phyloP scores from a whole-genome alignment of 2,113 vertebrate species.

The Heliornis fulica region DNA sequence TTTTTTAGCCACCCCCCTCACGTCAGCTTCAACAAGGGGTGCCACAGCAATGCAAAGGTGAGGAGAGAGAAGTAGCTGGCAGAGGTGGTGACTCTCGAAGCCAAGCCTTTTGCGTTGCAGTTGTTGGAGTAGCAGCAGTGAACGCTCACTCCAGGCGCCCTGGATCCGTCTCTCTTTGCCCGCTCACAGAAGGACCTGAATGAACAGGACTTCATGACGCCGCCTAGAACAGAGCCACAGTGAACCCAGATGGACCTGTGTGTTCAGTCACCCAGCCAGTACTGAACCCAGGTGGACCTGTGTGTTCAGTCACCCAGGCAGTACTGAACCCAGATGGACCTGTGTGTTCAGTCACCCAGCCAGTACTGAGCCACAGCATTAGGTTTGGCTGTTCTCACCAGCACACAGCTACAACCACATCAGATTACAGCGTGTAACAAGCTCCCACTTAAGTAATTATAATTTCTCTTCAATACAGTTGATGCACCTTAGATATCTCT shows the following conservation, averaged over 20 bases:
- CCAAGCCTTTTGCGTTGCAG: constrained; percentile 79
- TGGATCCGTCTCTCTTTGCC: constrained; percentile 80
- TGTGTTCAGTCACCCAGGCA: neutral
- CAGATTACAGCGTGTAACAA: neutral
- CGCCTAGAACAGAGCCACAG: constrained; percentile 71
- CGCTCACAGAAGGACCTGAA: constrained; percentile 89
- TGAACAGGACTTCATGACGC: constrained; percentile 89
- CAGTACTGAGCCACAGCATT: neutral
- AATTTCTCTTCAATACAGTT: neutral
- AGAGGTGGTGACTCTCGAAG: constrained; percentile 9
- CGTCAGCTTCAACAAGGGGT: constrained; percentile 45
- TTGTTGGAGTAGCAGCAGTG: constrained; percentile 87
- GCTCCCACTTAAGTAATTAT: neutral
- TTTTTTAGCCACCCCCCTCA: neutral
- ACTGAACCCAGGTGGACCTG: neutral
- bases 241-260: neutral
- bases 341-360: neutral
- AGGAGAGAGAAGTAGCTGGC: neutral
- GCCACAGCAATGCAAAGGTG: neutral
- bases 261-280: neutral
- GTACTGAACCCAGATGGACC: neutral
- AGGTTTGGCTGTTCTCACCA: neutral
- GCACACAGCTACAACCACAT: rapidly evolving
- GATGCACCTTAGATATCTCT: neutral
- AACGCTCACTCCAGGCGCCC: constrained; percentile 79